Percentiles rank a stretch among this genome's conserved stretches.
Conservation (phyloP, 2,113 vertebrate species). For the Neomonachus schauinslandi region DNA sequence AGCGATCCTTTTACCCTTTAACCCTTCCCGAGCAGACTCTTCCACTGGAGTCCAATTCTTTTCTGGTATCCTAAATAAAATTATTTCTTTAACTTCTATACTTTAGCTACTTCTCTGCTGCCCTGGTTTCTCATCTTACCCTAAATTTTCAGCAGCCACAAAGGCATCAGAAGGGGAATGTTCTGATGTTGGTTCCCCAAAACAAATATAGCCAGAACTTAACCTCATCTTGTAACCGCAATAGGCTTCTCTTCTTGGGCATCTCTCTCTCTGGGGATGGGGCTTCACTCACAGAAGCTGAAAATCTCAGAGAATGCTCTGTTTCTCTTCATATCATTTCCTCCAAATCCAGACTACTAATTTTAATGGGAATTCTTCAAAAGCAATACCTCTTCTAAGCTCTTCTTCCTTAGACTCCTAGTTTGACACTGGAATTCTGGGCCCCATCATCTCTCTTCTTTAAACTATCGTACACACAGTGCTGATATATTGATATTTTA, state of each 20-base stretch:
- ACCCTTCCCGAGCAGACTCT: not conserved
- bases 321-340: not conserved
- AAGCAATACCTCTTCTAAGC: not conserved
- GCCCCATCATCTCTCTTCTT: not conserved
- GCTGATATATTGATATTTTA: not conserved
- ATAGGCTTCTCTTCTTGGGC: not conserved
- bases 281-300: not conserved
- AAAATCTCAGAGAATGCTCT: not conserved
- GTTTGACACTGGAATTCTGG: too few species aligned
- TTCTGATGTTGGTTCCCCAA: not conserved
- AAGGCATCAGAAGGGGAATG: not conserved
- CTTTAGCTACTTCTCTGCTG: accelerated
- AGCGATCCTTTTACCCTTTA: not conserved
- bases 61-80: not conserved
- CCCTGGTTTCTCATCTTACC: not conserved
- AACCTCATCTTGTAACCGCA: not conserved
- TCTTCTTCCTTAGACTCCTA: not conserved
- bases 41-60: not conserved
- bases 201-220: not conserved
- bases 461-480: not conserved
- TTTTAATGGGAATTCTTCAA: not conserved
- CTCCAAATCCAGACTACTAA: not conserved
- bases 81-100: not conserved
- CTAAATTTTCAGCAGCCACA: not conserved
- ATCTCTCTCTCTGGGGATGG: not conserved